A percentile compares a stretch with the other conserved stretches of the same genome.
Evolutionary conservation across 2,888 invertebrate genomes (phyloP).

Genomic region (Myopa tessellatipennis): DNA sequence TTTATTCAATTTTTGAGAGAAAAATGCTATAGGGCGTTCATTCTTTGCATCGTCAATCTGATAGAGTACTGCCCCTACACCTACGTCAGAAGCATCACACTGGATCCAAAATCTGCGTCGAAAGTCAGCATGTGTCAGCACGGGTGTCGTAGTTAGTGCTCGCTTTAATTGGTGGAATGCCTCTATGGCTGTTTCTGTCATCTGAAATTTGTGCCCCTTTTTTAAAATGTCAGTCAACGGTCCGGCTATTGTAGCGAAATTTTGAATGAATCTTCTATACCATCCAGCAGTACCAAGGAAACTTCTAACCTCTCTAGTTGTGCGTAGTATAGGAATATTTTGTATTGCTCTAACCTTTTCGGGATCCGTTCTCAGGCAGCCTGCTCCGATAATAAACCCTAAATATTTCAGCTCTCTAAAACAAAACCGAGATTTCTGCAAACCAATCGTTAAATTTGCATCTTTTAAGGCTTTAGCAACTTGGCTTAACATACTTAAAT

Average conservation of each 20-base stretch:
- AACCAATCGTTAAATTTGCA: slow-evolving; percentile 43
- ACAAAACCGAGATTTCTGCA: slow-evolving; percentile 42
- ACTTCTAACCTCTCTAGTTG: slow-evolving; percentile 34
- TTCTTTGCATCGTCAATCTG: too few species aligned
- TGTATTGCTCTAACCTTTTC: slow-evolving; percentile 28
- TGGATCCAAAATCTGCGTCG: slow-evolving; percentile 17
- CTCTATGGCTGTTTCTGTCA: not conserved
- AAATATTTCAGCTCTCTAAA: slow-evolving; percentile 37
- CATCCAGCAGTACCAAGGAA: slow-evolving; percentile 46
- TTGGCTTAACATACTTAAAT: slow-evolving; percentile 33
- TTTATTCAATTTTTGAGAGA: slow-evolving; percentile 40
- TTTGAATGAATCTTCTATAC: slow-evolving; percentile 43
- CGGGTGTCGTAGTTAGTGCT: slow-evolving; percentile 20
- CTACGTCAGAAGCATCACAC: not conserved
- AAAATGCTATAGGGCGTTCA: not conserved
- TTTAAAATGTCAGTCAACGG: slow-evolving; percentile 33
- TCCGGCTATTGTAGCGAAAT: slow-evolving; percentile 37
- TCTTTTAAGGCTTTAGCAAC: slow-evolving; percentile 36
- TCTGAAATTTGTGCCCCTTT: not conserved
- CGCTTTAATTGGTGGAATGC: slow-evolving; percentile 25
- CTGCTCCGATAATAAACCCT: slow-evolving; percentile 37
- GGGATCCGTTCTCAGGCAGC: slow-evolving; percentile 39
- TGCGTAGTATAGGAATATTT: slow-evolving; percentile 33
- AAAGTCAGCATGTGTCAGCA: slow-evolving; percentile 29
- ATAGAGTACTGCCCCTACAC: too few species aligned